Percentiles rank a stretch among this genome's conserved stretches.
Conservation (phyloP, 2,888 invertebrate genomes). For the Disparrhopalites patrizii region DNA sequence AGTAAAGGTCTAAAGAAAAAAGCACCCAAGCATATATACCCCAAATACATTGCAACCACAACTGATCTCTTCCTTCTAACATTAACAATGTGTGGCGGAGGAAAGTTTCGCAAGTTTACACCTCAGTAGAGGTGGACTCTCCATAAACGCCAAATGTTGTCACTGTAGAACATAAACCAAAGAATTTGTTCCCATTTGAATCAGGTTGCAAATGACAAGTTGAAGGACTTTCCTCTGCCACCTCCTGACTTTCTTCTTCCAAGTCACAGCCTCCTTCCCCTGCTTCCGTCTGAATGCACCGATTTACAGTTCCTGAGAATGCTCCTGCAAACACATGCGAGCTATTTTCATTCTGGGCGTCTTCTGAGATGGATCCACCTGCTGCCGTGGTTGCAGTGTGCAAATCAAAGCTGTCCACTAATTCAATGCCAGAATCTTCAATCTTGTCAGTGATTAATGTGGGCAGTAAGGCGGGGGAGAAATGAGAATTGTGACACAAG, state of each 20-base stretch:
- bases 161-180: conserved; percentile 40
- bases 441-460: conserved; percentile 22
- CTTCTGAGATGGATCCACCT: no score
- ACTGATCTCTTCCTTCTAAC: no score
- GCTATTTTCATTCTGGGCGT: neutral
- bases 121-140: conserved; percentile 29
- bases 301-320: neutral
- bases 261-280: neutral
- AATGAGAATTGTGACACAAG: conserved; percentile 13
- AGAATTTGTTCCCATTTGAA: neutral
- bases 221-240: neutral
- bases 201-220: neutral
- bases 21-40: no score
- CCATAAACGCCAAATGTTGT: conserved; percentile 45
- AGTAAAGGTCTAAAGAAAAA: no score
- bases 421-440: conserved; percentile 27
- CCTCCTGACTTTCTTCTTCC: conserved; percentile 2
- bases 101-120: conserved; percentile 9
- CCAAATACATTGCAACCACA: no score
- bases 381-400: no score
- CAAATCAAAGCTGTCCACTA: conserved; percentile 20
- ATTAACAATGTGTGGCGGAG: no score
- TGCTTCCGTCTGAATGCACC: conserved; percentile 20
- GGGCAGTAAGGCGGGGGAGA: neutral
- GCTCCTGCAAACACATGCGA: neutral